Evolutionary conservation across 2,113 vertebrate species (phyloP), one percentile per base, ranked within the genome.

Genomic region (Harpagus bidentatus): DNA sequence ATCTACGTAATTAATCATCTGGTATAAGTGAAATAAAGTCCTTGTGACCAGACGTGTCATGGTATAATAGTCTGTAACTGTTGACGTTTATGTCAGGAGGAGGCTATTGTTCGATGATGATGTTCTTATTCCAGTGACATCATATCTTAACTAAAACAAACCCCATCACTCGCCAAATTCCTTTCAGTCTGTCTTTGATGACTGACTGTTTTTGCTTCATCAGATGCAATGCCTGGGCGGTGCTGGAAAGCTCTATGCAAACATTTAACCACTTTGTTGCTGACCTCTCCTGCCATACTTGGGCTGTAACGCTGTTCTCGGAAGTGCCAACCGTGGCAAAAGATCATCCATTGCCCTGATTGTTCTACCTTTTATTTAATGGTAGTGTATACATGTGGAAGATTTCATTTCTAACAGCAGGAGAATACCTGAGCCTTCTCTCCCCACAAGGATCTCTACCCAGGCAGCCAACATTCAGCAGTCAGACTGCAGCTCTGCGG

Each of bases 71-170:
- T 95, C 96, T 93, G 86, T 91, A 97, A 97, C 95, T 74, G 94
- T 78, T 97, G 97, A 95, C 96, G 92, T 97, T 97, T 97, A 95
- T 94, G 84, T 94, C 12, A 93, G 82, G 93, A 96, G 72, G 74
- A 96, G 65, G 95, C 97, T 95, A 94, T 96, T 96, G 95, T 97
- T 96, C 29, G 42, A 63, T 82, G 94, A 95, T 93, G 95, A 89
- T 58, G 52, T 91, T 97, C 93, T 86, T 88, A 93, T 80, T 91
- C 91, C 90, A 78, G 90, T 40, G 92, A 97, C 89, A 92, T 93
- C 94, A 17, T 74, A 94, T 96, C 93, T 98, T 97, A 97, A 97
- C 97, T 97, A 96, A 96, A 98, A 97, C 95, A 91, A 93, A 81
- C 1, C 12, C 31, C 93, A 95, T 96, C 94, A 95, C 96, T 95